Evolutionary conservation across 2,113 vertebrate species (phyloP).

Genomic region (Cairina moschata): DNA sequence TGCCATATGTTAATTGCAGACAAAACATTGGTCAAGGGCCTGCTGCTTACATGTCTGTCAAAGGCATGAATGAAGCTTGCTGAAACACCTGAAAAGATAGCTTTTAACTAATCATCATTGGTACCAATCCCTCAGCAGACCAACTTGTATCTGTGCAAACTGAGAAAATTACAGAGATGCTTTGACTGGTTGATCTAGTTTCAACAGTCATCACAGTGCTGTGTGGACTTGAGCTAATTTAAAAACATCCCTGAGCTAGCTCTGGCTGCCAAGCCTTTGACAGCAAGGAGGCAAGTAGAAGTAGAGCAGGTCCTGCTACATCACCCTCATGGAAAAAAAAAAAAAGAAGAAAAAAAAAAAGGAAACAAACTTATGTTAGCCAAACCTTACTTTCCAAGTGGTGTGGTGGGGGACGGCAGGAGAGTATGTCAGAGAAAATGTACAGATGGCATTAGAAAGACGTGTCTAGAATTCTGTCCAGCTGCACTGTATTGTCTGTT

Average conservation of each 20-base stretch:
- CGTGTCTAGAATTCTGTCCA: neutral
- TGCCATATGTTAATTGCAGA: neutral
- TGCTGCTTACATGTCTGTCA: neutral
- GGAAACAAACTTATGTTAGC: neutral
- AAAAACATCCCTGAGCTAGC: neutral
- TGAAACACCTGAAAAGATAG: neutral
- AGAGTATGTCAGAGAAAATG: neutral
- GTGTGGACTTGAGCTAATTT: neutral
- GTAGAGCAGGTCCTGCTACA: neutral
- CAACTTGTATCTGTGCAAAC: neutral
- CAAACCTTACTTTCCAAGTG: neutral
- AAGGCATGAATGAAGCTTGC: neutral
- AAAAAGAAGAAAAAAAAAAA: neutral
- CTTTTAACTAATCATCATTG: neutral
- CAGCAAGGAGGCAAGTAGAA: too few relatives aligned
- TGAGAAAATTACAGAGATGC: neutral
- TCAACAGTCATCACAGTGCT: neutral
- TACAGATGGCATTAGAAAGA: neutral
- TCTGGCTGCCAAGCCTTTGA: neutral
- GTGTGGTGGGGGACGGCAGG: neutral
- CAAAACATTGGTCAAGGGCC: neutral
- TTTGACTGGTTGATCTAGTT: neutral
- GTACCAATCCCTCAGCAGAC: neutral
- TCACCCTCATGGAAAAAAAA: neutral
- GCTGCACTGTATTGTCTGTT: neutral